Evolutionary conservation across 2,113 vertebrate species (phyloP), one percentile per base, ranked within the genome.

Genomic region (Silurus asotus): DNA sequence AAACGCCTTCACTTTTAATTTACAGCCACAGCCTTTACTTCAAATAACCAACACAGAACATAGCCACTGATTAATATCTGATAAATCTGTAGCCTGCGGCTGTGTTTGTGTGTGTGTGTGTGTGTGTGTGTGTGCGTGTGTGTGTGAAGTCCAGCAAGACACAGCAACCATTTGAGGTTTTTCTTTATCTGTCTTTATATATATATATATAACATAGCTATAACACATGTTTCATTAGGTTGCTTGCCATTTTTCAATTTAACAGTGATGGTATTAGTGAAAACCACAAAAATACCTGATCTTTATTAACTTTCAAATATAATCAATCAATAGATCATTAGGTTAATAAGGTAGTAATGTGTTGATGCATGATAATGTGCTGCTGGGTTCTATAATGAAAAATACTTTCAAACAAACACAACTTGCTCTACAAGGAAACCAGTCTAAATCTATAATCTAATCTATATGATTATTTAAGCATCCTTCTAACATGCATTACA

Each of bases 1-100:
- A 65, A 88, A 81, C 4, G 69, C 25, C 25, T 82, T 78, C 77
- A 56, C 81, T 58, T 83, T 77, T 58, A 82, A 87, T 85, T 85
- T 81, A 58, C 67, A 67, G 62, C 69, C 75, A 53, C 19, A 81
- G 81, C 82, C 69, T 61, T 85, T 86, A 62, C 45, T 72, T 59
- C 65, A 74, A 87, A 83, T 87, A 85, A 83, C 62, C 64, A 64
- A 61, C 67, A 77, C 70, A 87, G 86, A 89, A 82, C 81, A 70
- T 8, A 83, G 74, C 15, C 37, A 64, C 74, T 87, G 86, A 87
- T 87, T 89, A 89, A 87, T 87, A 85, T 87, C 74, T 85, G 83
- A 85, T 89, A 87, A 85, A 87, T 82, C 86, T 78, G 56, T 80
- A 59, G 83, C 86, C 84, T 51, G 45, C 59, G 75, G 83, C 75